Evolutionary conservation across 2,113 vertebrate genomes (phyloP).

Genomic region (Perca fluviatilis): DNA sequence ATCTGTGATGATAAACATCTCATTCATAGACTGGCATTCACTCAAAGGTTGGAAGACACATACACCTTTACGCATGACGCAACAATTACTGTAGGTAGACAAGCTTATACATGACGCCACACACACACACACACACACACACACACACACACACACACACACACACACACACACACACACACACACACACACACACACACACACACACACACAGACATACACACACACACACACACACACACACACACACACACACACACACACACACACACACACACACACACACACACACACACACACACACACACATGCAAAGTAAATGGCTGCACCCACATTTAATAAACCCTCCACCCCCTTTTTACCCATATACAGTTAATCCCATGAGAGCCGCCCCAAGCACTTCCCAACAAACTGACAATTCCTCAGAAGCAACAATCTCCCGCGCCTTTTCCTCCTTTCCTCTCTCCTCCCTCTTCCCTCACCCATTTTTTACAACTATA

Average conservation of each 20-base stretch:
- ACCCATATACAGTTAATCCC: constrained; percentile 71
- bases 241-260: constrained; percentile 14
- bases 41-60: constrained; percentile 9
- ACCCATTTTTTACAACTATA: constrained; percentile 41
- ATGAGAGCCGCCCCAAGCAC: constrained; percentile 61
- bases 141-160: constrained; percentile 1
- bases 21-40: constrained; percentile 41
- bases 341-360: constrained; percentile 47
- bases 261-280: constrained; percentile 20
- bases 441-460: background rate
- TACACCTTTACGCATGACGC: constrained; percentile 1
- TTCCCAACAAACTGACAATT: constrained; percentile 55
- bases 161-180: constrained; percentile 31
- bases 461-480: background rate
- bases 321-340: constrained; percentile 37
- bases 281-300: constrained; percentile 16
- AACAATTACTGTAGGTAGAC: background rate
- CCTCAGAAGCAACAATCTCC: constrained; percentile 53
- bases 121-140: constrained; percentile 30
- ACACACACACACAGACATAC: background rate
- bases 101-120: background rate
- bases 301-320: constrained; percentile 11
- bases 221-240: constrained; percentile 33
- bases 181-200: background rate
- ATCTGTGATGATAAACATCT: constrained; percentile 48